Conservation (phyloP, 2,113 vertebrate species). For the Sturnus vulgaris region DNA sequence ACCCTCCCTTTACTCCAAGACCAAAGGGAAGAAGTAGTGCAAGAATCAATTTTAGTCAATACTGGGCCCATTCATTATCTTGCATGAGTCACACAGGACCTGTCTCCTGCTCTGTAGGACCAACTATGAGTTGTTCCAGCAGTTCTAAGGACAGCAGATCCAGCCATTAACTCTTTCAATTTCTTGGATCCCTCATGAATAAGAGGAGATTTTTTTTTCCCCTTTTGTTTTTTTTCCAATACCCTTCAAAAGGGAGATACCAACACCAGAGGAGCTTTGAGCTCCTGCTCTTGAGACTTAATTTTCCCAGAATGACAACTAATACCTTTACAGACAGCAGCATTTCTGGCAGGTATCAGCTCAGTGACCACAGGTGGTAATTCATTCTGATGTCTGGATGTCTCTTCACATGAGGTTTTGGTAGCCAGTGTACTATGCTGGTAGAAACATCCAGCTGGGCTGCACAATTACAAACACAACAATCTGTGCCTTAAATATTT, state of each 20-base stretch:
- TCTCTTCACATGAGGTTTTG: not conserved
- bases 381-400: not conserved
- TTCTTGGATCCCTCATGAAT: not conserved
- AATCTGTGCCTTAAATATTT: not conserved
- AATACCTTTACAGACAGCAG: not conserved
- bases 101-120: not conserved
- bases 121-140: not conserved
- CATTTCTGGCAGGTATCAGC: not conserved
- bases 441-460: not conserved
- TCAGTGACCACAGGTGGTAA: not conserved
- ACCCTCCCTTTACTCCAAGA: accelerated
- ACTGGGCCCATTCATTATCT: not conserved
- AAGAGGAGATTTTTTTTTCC: accelerated
- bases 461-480: not conserved
- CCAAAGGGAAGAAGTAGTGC: not conserved
- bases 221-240: not conserved
- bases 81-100: accelerated
- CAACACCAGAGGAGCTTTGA: not conserved
- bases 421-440: not conserved
- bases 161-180: not conserved
- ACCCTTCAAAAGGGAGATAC: not conserved
- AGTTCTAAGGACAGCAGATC: not conserved
- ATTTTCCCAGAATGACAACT: not conserved
- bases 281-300: not conserved
- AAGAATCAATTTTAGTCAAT: not conserved